phyloP scores from a whole-genome alignment of 1,140 invertebrate species.

The Aphelinus certus region DNA sequence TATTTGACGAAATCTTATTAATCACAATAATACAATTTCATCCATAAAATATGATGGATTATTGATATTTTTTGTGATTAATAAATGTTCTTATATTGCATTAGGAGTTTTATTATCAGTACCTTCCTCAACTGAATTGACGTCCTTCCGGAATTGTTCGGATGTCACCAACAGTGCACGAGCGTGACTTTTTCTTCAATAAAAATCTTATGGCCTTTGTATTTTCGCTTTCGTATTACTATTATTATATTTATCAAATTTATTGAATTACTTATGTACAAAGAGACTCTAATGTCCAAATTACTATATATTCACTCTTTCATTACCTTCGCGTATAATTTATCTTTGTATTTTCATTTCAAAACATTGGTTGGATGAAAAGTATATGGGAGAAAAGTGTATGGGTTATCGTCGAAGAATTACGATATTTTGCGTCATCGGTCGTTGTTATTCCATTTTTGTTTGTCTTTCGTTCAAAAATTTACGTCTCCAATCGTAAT shows the following conservation, averaged over 20 bases:
- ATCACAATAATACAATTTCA: slow-evolving; percentile 28
- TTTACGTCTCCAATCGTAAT: no score
- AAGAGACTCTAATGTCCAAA: slow-evolving; percentile 30
- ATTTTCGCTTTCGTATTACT: slow-evolving; percentile 13
- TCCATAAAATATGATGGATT: not conserved
- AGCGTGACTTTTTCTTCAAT: slow-evolving; percentile 17
- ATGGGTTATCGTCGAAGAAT: slow-evolving; percentile 23
- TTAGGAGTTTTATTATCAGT: not conserved
- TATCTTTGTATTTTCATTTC: slow-evolving; percentile 8
- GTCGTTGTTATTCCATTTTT: not conserved
- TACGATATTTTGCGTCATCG: slow-evolving; percentile 7
- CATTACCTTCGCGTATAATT: not conserved
- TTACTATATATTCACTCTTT: slow-evolving; percentile 12
- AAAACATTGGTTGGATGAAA: slow-evolving; percentile 22
- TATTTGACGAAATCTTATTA: not conserved
- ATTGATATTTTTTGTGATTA: not conserved
- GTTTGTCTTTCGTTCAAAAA: not conserved
- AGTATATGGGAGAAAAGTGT: slow-evolving; percentile 28
- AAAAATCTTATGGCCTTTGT: slow-evolving; percentile 15
- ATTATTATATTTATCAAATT: slow-evolving; percentile 23
- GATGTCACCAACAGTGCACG: not conserved
- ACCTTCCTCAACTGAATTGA: not conserved
- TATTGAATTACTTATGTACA: slow-evolving; percentile 42
- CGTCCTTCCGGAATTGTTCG: slow-evolving; percentile 16
- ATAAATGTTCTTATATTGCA: not conserved